These are phyloP conservation scores for Enteromius mattozi DNA, from an alignment of 2,797 vertebrate genomes.

Conservation along the genomic window DNA sequence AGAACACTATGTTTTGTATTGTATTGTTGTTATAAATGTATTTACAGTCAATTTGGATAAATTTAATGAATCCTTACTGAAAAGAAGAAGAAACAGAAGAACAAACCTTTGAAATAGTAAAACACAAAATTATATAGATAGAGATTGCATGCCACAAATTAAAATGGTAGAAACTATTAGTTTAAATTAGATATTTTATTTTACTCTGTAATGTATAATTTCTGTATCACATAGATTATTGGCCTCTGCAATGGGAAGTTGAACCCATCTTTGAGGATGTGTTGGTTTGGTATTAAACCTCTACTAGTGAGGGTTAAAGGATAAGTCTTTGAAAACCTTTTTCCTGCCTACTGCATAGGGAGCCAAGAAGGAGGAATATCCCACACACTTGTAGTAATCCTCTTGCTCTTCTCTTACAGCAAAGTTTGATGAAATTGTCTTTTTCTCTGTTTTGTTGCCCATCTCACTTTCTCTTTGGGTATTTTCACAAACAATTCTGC, in stretches of 20 bases:
- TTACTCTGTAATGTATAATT: not conserved
- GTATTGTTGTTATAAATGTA: too few relatives aligned
- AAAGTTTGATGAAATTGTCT: slow-evolving; percentile 45
- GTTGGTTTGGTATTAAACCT: slow-evolving; percentile 60
- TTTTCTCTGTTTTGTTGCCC: not conserved
- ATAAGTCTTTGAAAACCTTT: slow-evolving; percentile 48
- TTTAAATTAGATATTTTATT: slow-evolving; percentile 9
- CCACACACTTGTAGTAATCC: slow-evolving; percentile 79
- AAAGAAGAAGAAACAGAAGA: not conserved
- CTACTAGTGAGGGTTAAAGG: slow-evolving; percentile 54
- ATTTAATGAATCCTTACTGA: not conserved
- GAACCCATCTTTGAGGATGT: slow-evolving; percentile 59
- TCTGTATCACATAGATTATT: slow-evolving; percentile 50
- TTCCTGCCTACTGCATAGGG: slow-evolving; percentile 39
- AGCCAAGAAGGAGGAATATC: slow-evolving; percentile 74
- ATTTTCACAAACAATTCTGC: slow-evolving; percentile 71
- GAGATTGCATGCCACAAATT: not conserved
- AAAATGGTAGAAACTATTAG: not conserved
- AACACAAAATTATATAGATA: not conserved
- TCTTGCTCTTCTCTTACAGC: slow-evolving; percentile 64
- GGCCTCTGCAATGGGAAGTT: slow-evolving; percentile 67
- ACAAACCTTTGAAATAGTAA: not conserved
- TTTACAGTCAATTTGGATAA: not conserved
- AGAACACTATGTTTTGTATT: not conserved
- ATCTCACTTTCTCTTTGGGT: slow-evolving; percentile 58